Base-by-base conservation (phyloP, 2,888 invertebrate species). In the Allophyes oxyacanthae region DNA sequence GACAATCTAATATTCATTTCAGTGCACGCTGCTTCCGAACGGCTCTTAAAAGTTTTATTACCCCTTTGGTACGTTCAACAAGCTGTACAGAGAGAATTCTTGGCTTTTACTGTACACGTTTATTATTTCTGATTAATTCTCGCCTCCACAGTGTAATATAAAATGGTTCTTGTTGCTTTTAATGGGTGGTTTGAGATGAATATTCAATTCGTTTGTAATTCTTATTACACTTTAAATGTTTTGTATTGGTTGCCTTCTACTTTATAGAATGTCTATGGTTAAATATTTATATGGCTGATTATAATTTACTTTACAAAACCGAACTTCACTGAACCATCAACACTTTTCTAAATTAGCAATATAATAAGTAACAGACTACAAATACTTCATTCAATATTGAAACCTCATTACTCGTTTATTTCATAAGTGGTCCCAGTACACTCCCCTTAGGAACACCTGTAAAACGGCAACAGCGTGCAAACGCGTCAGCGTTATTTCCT, bases 1-100 rank as follows among this genome's bases (percentile, higher is more conserved):
- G 74, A 77, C 75, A 81, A 81, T 85, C 85, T 86, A 86, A 84
- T 83, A 83, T 84, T 81, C 69, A 82, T 78, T 73, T 71, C 57
- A 70, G 67, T 76, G 78, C 78, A 81, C 82, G 79, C 77, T 85
- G 83, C 81, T 83, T 77, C 82, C 79, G 70, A 77, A 75, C 71
- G 74, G 64, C 72, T 72, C 68, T 72, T 79, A 74, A 85, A 81
- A 79, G 61, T 79, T 79, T 77, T 77, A 78, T 72, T 64, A 65
- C 62, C 60, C 72, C 69, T 75, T 69, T 61, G 75, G 71, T 56
- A 64, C 77, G 46, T 73, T 76, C 73, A 76, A 78, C 74, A 74
- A 75, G 75, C 76, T 73, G 59, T 62, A 53, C 51, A 34, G 55
- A 52, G 64, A 45, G 55, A 77, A 74, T 72, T 68, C 70, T 75